Evolutionary conservation across 1,140 invertebrate genomes (phyloP).

Genomic region (Temnothorax longispinosus): DNA sequence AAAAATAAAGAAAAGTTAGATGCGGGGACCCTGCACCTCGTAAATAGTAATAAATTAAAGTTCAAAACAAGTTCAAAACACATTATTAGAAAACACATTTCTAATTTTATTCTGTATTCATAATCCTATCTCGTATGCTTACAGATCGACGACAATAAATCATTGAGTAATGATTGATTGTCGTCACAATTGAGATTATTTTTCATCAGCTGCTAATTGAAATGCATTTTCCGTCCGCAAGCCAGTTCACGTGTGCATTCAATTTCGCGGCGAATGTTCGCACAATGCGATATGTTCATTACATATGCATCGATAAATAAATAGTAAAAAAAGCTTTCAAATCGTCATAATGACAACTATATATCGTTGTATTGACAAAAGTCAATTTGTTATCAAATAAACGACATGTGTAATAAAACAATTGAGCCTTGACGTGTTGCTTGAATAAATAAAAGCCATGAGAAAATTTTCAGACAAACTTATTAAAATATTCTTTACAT

Average conservation of each 20-base stretch:
- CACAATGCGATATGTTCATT: constrained; percentile 27
- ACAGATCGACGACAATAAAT: neutral
- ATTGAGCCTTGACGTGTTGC: neutral
- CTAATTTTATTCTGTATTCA: neutral
- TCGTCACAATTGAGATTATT: constrained; percentile 16
- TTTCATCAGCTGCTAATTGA: constrained; percentile 38
- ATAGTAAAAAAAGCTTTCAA: neutral
- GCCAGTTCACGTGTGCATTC: neutral
- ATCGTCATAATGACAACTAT: neutral
- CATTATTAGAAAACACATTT: constrained; percentile 18
- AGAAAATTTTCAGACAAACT: neutral
- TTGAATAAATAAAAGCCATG: neutral
- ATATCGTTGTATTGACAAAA: neutral
- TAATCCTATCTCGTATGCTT: neutral
- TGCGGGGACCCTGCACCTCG: neutral
- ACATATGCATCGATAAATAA: constrained; percentile 32
- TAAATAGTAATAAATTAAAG: neutral
- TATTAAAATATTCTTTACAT: neutral
- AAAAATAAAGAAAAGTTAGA: neutral
- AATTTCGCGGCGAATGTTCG: neutral
- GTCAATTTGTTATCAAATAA: neutral
- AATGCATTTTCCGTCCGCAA: constrained; percentile 55
- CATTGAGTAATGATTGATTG: constrained; percentile 15
- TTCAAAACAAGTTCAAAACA: neutral
- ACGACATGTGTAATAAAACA: neutral